phyloP scores from a whole-genome alignment of 2,888 invertebrate genomes.

The Eupithecia pulchellata region DNA sequence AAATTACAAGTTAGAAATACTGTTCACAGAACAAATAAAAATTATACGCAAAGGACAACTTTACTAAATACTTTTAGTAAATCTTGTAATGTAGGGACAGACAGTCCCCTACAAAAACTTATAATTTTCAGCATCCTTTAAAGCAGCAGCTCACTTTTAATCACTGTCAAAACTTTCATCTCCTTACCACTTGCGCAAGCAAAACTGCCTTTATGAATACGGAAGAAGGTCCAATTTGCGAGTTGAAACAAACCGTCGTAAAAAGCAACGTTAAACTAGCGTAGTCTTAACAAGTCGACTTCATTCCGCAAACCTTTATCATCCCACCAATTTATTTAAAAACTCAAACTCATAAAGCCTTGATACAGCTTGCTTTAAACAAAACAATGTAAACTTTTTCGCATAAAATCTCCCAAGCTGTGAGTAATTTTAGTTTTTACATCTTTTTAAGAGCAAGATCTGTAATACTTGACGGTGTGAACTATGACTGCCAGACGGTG shows the following conservation, averaged over 20 bases:
- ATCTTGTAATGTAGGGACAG: not conserved
- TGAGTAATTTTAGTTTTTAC: slow-evolving; percentile 60
- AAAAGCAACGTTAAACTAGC: slow-evolving; percentile 33
- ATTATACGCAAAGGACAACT: not conserved
- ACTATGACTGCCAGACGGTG: slow-evolving; percentile 1
- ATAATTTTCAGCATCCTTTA: slow-evolving; percentile 8
- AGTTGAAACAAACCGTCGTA: slow-evolving; percentile 26
- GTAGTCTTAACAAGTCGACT: slow-evolving; percentile 30
- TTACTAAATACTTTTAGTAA: not conserved
- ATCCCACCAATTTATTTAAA: slow-evolving; percentile 42
- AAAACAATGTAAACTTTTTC: slow-evolving; percentile 58
- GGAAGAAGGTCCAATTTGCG: slow-evolving; percentile 22
- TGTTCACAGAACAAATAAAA: not conserved
- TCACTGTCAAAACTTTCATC: slow-evolving; percentile 23
- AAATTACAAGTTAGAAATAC: not conserved
- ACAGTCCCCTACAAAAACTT: not conserved
- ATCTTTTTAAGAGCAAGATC: slow-evolving; percentile 51
- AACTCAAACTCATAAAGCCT: slow-evolving; percentile 42
- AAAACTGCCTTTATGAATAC: slow-evolving; percentile 21
- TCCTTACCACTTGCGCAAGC: slow-evolving; percentile 12
- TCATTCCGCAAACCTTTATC: slow-evolving; percentile 37
- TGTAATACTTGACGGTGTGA: slow-evolving; percentile 23
- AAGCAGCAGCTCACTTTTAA: slow-evolving; percentile 5
- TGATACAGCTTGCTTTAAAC: slow-evolving; percentile 42
- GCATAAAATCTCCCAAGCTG: slow-evolving; percentile 53